Evolutionary conservation across 1,140 invertebrate species (phyloP).

Genomic region (Pygmarrhopalites habei): DNA sequence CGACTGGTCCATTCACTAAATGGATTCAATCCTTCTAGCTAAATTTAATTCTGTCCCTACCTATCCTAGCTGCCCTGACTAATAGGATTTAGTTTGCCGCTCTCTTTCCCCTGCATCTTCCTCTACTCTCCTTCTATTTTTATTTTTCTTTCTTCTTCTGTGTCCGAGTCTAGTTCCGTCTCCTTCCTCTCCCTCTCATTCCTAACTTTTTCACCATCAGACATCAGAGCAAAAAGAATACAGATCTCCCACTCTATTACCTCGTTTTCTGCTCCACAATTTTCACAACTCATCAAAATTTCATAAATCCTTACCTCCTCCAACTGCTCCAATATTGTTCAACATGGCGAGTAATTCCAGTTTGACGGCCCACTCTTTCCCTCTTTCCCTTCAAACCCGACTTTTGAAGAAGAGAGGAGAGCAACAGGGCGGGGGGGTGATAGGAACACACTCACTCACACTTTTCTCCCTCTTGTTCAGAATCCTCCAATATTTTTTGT

Average conservation of each 20-base stretch:
- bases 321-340: conserved; percentile 38
- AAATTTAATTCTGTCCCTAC: conserved; percentile 3
- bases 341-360: conserved; percentile 40
- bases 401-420: no score
- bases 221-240: no score
- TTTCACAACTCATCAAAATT: conserved; percentile 1
- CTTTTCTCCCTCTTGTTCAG: no score
- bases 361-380: conserved; percentile 17
- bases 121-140: neutral
- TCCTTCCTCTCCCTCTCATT: no score
- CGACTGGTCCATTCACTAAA: neutral
- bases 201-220: no score
- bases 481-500: no score
- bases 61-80: neutral
- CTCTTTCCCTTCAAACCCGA: neutral
- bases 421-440: no score
- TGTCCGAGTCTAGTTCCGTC: no score
- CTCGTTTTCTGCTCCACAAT: no score
- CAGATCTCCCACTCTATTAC: no score
- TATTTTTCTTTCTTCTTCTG: no score
- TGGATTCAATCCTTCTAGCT: conserved; percentile 7
- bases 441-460: no score
- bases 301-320: conserved; percentile 24
- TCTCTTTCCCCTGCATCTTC: neutral
- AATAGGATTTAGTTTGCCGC: neutral